A percentile compares a stretch with the other conserved stretches of the same genome.
These are phyloP conservation scores for Deilephila porcellus DNA, from an alignment of 2,888 invertebrate species.

Conservation along the genomic window DNA sequence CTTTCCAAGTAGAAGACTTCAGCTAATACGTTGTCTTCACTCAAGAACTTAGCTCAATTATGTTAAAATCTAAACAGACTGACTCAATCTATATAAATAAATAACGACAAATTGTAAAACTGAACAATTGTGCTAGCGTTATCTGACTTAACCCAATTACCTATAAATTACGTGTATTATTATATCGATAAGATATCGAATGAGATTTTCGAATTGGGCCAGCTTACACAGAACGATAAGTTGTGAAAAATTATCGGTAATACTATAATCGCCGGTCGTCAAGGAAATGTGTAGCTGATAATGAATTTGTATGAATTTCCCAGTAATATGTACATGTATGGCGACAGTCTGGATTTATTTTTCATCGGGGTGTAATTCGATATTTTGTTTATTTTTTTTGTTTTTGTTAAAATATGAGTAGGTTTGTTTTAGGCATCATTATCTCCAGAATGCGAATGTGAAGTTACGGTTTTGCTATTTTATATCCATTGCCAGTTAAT, in stretches of 20 bases:
- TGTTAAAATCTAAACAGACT: background rate
- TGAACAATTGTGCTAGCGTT: slow-evolving; percentile 32
- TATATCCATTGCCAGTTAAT: too few relatives aligned
- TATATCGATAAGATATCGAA: slow-evolving; percentile 54
- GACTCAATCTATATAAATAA: background rate
- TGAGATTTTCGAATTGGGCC: slow-evolving; percentile 56
- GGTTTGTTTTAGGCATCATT: too few relatives aligned
- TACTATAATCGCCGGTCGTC: background rate
- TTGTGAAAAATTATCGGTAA: background rate
- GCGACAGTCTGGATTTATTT: background rate
- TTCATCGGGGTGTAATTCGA: background rate
- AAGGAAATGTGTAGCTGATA: background rate
- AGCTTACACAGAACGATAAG: slow-evolving; percentile 36
- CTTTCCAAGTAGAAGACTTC: too few relatives aligned
- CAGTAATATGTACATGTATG: background rate
- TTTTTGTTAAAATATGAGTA: background rate
- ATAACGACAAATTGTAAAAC: background rate
- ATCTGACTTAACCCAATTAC: slow-evolving; percentile 71
- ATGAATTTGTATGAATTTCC: slow-evolving; percentile 11
- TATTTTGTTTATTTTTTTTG: background rate
- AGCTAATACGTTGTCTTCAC: too few relatives aligned
- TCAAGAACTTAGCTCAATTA: too few relatives aligned
- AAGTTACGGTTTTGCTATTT: too few relatives aligned
- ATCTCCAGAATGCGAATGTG: too few relatives aligned
- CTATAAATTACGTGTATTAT: slow-evolving; percentile 65